Evolutionary conservation across 2,888 invertebrate genomes (phyloP).

Genomic region (Rhogogaster chlorosoma): DNA sequence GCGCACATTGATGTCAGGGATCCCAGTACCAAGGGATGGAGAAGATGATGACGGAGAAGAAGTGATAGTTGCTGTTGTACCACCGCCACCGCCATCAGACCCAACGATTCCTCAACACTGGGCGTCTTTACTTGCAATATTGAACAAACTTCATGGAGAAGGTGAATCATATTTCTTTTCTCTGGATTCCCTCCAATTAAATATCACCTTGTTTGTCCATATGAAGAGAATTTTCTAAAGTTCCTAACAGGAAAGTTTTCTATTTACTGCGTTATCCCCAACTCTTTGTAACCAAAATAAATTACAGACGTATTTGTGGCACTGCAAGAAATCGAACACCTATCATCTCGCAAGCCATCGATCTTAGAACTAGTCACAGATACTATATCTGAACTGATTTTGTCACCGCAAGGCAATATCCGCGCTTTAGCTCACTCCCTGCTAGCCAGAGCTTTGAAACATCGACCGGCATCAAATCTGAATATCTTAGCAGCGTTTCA

Average conservation of each 20-base stretch:
- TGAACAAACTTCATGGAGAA: conserved; percentile 76
- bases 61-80: conserved; percentile 78
- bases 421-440: conserved; percentile 87
- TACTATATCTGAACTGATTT: conserved; percentile 83
- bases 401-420: conserved; percentile 82
- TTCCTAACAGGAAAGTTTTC: background rate
- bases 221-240: background rate
- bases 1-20: conserved; percentile 82
- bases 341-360: conserved; percentile 85
- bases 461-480: conserved; percentile 82
- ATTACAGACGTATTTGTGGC: conserved; percentile 81
- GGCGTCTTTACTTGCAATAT: conserved; percentile 72
- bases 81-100: conserved; percentile 73
- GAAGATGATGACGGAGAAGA: conserved; percentile 80
- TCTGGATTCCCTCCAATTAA: background rate
- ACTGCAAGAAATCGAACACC: conserved; percentile 87
- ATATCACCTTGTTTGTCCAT: background rate
- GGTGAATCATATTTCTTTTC: conserved; percentile 65
- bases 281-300: conserved; percentile 25
- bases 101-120: conserved; percentile 76
- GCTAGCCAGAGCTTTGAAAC: conserved; percentile 85
- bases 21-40: conserved; percentile 81
- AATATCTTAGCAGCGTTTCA: conserved; percentile 88
- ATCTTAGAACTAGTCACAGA: conserved; percentile 84
- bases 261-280: background rate